Evolutionary conservation across 2,888 invertebrate genomes (phyloP), one percentile per base, ranked within the genome.

Genomic region (Himalopsyche tibetana): DNA sequence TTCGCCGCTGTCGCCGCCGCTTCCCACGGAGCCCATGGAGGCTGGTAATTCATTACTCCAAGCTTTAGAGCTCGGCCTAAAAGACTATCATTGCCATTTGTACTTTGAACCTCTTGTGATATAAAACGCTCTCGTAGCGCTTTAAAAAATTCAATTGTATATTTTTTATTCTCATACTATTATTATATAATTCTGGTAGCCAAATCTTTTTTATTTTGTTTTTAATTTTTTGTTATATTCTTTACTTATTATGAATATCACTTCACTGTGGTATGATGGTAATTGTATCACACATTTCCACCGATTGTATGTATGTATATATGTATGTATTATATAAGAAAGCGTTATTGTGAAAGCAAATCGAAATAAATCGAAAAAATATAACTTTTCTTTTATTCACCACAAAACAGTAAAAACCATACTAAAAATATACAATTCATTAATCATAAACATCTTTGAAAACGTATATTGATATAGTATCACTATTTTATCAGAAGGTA

Each of bases 1-100:
- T 92, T 94, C 19, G 88, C 88, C 79, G 88, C 88, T n/a, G 38
- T 80, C 42, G 80, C 38, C 40, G 80, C 80, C 40, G 80, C 80
- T 80, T 42, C 63, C 6, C 63, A 63, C 19, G 63, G 63, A 63
- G 63, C 63, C 11, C 63, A 63, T 63, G 63, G 63, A 63, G 63
- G 63, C 19, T 63, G 63, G 63, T 63, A 63, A 63, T 63, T 28
- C 4, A 28, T 63, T 63, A 63, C 63, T 8, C 63, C 63, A 19
- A 63, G 28, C 63, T 63, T 63, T 19, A 63, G 19, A 63, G 63
- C 63, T 63, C 2, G 63, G 63, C 28, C 28, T 19, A 63, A 28
- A 56, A n/a, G 63, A 63, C 63, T 8, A 63, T 63, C 63, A 63
- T 9, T 63, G 63, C 63, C 63, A 63, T 63, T 19, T 28, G 19